Evolutionary conservation across 2,888 invertebrate genomes (phyloP), one percentile per base, ranked within the genome.

Genomic region (Polyommatus iphigenia): DNA sequence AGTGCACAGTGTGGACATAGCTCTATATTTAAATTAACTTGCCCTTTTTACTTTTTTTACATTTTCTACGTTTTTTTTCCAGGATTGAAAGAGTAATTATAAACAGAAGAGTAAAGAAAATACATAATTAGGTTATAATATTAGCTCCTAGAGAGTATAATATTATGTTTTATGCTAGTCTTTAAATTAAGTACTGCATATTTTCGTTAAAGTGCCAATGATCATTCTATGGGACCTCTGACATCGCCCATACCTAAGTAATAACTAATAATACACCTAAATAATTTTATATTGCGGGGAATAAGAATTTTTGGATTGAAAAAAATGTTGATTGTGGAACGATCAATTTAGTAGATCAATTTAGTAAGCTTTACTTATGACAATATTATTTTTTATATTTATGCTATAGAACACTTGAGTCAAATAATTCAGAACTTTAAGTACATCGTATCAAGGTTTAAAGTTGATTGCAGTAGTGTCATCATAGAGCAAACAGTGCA

Each of bases 401-500:
- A 1, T 54, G 59, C 59, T 8, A n/a, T n/a, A 59, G 2, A 59
- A 20, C 59, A 59, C 59, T 20, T 0, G 54, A 5, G 18, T 54
- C 54, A 18, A 59, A 7, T 18, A 67, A 41, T 41, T 41, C 36
- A 20, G 41, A 41, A 41, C 62, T 59, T 76, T 15, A 62, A 62
- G 2, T 20, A 8, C 6, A 76, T 62, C 2, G 4, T 18, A 4
- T 13, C 57, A 62, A 59, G 59, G 59, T 15, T 32, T 18, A 76
- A 76, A 59, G 57, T 57, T 13, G n/a, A 20, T 15, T 29, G 29
- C 6, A n/a, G n/a, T 5, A 18, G n/a, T 76, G 76, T 76, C 76
- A 62, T 59, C 76, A 59, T 50, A 78, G 78, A 79, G 79, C 80
- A 83, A 87, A 84, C 85, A 87, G 87, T 84, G 86, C 86, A 83